Conservation (phyloP, 2,797 vertebrate genomes). For the Macropodus opercularis region DNA sequence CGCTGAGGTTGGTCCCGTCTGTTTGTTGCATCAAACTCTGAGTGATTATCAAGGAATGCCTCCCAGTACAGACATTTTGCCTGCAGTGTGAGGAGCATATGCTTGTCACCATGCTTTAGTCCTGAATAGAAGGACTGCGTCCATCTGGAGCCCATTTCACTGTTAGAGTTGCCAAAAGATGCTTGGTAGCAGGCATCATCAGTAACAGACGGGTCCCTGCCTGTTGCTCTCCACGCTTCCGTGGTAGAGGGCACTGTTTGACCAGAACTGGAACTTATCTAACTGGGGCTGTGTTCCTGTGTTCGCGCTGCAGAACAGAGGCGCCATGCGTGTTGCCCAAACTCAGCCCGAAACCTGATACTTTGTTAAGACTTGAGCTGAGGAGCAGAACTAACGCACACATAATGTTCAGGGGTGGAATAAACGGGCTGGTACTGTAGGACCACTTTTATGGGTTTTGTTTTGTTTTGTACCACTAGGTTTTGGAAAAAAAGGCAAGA, state of each 20-base stretch:
- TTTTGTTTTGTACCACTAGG: neutral
- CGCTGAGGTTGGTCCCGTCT: conserved; percentile 2
- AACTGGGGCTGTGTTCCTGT: conserved; percentile 6
- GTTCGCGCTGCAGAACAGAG: neutral
- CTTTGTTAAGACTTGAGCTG: neutral
- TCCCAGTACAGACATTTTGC: conserved; percentile 10
- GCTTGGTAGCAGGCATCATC: conserved; percentile 37
- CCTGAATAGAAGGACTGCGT: conserved; percentile 22
- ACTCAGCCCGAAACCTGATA: conserved; percentile 8
- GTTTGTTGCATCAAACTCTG: neutral
- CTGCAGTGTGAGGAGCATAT: conserved; percentile 26
- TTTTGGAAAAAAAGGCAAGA: conserved; percentile 6
- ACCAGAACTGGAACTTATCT: conserved; percentile 18
- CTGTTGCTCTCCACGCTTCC: conserved; percentile 6
- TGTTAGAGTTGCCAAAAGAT: conserved; percentile 50
- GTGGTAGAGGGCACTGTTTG: conserved; percentile 48
- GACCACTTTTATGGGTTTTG: neutral
- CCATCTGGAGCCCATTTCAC: conserved; percentile 67
- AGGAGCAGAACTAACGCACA: conserved; percentile 1
- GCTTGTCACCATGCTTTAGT: conserved; percentile 42
- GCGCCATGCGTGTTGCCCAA: neutral
- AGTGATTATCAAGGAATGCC: neutral
- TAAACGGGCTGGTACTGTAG: neutral
- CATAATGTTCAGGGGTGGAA: neutral
- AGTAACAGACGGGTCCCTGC: neutral